Conservation (phyloP, 2,113 vertebrate species). For the Danio rerio region DNA sequence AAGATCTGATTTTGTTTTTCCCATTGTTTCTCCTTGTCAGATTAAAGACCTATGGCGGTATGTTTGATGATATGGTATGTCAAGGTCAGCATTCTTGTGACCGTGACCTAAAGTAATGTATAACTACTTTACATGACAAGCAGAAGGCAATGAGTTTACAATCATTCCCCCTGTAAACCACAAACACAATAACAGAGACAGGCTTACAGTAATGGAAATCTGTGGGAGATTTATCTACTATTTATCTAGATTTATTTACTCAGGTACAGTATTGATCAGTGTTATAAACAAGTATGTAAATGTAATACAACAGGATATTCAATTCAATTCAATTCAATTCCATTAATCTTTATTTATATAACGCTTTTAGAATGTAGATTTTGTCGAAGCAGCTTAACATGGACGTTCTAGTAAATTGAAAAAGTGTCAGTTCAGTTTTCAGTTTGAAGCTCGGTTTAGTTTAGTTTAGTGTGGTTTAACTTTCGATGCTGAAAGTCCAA, state of each 20-base stretch:
- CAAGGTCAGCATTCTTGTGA: conserved; percentile 32
- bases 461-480: too few relatives aligned
- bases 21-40: neutral
- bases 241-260: too few relatives aligned
- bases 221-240: conserved; percentile 28
- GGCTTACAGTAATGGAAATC: neutral
- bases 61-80: conserved; percentile 23
- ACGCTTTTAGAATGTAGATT: too few relatives aligned
- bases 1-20: neutral
- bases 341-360: too few relatives aligned
- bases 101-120: conserved; percentile 23
- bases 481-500: too few relatives aligned
- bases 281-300: too few relatives aligned
- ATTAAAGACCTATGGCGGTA: neutral
- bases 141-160: conserved; percentile 20
- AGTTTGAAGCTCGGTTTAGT: too few relatives aligned
- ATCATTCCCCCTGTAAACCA: conserved; percentile 6
- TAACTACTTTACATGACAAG: conserved; percentile 8
- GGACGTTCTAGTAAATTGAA: too few relatives aligned
- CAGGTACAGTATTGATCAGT: too few relatives aligned
- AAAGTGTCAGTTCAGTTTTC: too few relatives aligned
- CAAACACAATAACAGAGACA: conserved; percentile 1
- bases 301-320: too few relatives aligned
- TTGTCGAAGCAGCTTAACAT: too few relatives aligned
- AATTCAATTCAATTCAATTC: neutral